A percentile compares a stretch with the other conserved stretches of the same genome.
Evolutionary conservation across 2,113 vertebrate genomes (phyloP).

Genomic region (Macheiramphus alcinus): DNA sequence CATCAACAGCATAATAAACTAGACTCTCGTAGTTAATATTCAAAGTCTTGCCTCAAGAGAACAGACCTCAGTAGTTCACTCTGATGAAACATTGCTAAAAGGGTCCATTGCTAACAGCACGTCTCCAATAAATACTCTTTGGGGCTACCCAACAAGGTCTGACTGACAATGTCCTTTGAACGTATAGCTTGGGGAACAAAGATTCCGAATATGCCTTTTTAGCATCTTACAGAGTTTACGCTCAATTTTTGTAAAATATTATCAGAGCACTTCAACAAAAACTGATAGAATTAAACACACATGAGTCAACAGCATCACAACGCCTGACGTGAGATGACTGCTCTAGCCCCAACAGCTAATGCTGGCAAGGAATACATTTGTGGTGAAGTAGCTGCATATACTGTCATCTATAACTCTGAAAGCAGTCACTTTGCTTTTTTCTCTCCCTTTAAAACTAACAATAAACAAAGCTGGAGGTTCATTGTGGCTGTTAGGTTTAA

Average conservation of each 20-base stretch:
- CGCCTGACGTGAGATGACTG: background rate
- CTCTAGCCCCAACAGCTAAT: background rate
- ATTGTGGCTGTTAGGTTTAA: background rate
- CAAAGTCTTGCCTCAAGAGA: background rate
- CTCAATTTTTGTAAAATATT: background rate
- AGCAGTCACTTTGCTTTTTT: background rate
- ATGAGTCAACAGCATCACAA: background rate
- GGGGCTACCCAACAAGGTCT: background rate
- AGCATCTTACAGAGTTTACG: background rate
- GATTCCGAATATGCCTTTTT: background rate
- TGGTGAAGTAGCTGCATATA: background rate
- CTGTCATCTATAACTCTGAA: background rate
- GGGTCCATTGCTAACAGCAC: background rate
- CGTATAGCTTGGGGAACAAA: background rate
- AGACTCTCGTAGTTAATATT: background rate
- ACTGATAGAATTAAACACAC: background rate
- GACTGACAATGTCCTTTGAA: background rate
- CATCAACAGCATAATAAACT: background rate
- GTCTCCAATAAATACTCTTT: background rate
- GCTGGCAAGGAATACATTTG: background rate
- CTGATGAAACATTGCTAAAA: background rate
- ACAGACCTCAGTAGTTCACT: background rate
- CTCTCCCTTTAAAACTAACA: background rate
- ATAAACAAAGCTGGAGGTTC: background rate
- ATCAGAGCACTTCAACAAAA: background rate